Evolutionary conservation across 2,888 invertebrate genomes (phyloP), one percentile per base, ranked within the genome.

Genomic region (Nipponacmea schrenckii): DNA sequence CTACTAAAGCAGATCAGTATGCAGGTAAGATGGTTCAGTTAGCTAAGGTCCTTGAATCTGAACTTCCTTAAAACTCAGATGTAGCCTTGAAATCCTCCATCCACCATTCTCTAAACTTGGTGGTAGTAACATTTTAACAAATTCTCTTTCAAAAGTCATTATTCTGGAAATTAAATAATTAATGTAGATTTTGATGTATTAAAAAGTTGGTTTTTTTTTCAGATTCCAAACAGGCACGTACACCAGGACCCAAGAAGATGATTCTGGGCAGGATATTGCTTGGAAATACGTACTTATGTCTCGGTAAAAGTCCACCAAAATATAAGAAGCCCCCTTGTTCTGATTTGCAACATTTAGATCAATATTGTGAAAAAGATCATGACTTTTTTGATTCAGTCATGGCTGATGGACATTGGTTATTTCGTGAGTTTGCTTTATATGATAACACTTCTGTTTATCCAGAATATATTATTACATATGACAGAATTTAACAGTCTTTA

Each of bases 1-100:
- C 82, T 14, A 81, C 80, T 26, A 84, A 84, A 73, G 80, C 82
- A n/a, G 83, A 84, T 67, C 83, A 84, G 64, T 81, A 80, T 62
- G 71, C 80, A 73, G 81, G 81, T 81, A 46, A 15, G 44, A 46
- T 17, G 12, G 27, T 46, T 31, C 10, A 26, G 15, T 48, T 64
- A 44, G 2, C 17, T 14, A 20, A 62, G 75, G 73, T 4, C 31
- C 27, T 62, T 24, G 3, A 26, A n/a, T n/a, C n/a, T n/a, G n/a
- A 10, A 39, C 1, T 39, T 1, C 39, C 5, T 31, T 3, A 31
- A 39, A 39, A 39, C 39, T 39, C 4, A 31, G n/a, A n/a, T n/a
- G n/a, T n/a, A n/a, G n/a, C 10, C 39, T 39, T 5, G 5, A 39
- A 39, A 39, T 39, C 39, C 39, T 39, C 10, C 8, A 10, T 39